phyloP scores from a whole-genome alignment of 2,888 invertebrate genomes.

The Lagria hirta region DNA sequence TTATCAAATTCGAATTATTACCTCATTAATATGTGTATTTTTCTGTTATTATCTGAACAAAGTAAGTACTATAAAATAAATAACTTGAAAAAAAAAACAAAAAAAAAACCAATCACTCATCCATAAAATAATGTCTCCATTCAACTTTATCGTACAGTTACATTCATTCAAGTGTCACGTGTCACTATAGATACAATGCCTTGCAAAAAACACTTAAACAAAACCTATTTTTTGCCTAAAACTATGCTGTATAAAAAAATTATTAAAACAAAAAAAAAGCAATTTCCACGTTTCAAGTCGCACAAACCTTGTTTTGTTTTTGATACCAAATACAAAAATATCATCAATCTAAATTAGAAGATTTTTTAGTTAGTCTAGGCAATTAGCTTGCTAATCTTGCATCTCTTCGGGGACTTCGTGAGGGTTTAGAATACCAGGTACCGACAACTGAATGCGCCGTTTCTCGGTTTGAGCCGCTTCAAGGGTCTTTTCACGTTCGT shows the following conservation, averaged over 20 bases:
- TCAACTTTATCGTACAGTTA: slow-evolving; percentile 30
- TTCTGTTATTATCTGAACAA: slow-evolving; percentile 11
- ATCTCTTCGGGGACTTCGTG: slow-evolving; percentile 94
- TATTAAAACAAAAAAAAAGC: slow-evolving; percentile 18
- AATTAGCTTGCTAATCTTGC: slow-evolving; percentile 70
- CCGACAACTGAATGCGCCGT: slow-evolving; percentile 86
- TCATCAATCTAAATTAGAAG: slow-evolving; percentile 44
- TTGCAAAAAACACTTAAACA: slow-evolving; percentile 7
- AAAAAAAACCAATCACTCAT: slow-evolving; percentile 36
- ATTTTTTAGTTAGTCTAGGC: slow-evolving; percentile 35
- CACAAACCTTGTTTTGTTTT: slow-evolving; percentile 41
- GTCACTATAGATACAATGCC: slow-evolving; percentile 11
- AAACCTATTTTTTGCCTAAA: slow-evolving; percentile 18
- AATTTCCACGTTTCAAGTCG: slow-evolving; percentile 17
- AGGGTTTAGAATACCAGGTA: slow-evolving; percentile 95
- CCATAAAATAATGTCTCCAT: slow-evolving; percentile 30
- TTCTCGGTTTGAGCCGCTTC: slow-evolving; percentile 92
- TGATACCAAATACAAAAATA: slow-evolving; percentile 51
- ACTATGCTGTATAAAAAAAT: slow-evolving; percentile 22
- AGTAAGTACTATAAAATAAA: slow-evolving; percentile 22
- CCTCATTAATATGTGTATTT: slow-evolving; percentile 13
- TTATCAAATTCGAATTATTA: slow-evolving; percentile 24
- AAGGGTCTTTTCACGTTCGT: slow-evolving; percentile 90
- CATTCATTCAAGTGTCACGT: slow-evolving; percentile 18
- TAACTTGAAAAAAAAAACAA: slow-evolving; percentile 21